Percentiles rank a stretch among this genome's conserved stretches.
Conservation (phyloP, 2,797 vertebrate species). For the Acanthurus lineatus region DNA sequence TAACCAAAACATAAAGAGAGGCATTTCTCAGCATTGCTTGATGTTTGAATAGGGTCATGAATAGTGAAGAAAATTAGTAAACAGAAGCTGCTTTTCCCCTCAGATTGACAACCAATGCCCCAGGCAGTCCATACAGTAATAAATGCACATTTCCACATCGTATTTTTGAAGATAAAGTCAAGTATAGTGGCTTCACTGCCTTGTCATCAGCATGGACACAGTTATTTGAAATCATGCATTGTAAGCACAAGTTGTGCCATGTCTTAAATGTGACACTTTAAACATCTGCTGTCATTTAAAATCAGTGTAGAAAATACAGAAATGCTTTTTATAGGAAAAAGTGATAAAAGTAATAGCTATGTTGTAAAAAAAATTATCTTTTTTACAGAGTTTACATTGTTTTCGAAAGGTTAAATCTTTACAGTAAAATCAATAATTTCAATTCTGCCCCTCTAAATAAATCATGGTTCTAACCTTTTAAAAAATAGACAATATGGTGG, state of each 20-base stretch:
- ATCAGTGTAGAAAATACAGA: background rate
- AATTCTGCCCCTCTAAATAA: background rate
- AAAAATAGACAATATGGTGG: too few relatives aligned
- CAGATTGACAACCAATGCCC: background rate
- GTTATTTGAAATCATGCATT: background rate
- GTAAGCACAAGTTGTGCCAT: slow-evolving; percentile 8
- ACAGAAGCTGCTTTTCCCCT: background rate
- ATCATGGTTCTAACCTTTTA: background rate
- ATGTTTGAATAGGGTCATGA: background rate
- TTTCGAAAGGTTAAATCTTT: background rate
- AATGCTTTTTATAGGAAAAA: background rate
- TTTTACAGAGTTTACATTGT: background rate
- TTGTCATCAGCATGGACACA: background rate
- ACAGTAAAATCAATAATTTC: background rate
- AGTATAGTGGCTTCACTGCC: background rate
- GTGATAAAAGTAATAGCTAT: background rate
- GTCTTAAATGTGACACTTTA: background rate
- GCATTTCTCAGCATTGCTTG: background rate
- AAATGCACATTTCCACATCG: background rate
- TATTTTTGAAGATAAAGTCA: background rate
- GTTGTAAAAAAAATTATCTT: background rate
- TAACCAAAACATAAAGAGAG: background rate
- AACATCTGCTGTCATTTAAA: background rate
- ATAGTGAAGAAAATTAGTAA: background rate
- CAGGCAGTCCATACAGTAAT: background rate